phyloP scores from a whole-genome alignment of 2,888 invertebrate species.

The Nasonovia ribisnigri region DNA sequence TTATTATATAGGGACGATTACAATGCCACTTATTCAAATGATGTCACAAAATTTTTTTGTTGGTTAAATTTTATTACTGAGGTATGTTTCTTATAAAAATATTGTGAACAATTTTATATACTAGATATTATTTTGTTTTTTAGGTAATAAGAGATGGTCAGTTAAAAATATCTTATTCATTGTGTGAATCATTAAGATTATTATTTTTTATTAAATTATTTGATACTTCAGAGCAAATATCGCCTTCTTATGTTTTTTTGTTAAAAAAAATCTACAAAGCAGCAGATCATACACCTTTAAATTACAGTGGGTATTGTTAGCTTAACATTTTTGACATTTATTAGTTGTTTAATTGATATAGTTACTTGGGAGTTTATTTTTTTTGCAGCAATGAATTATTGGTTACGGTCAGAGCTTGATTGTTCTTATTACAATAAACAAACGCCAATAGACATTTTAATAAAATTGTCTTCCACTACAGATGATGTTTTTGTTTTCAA shows the following conservation, averaged over 20 bases:
- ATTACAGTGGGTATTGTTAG: slow-evolving; percentile 35
- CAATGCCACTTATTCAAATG: slow-evolving; percentile 57
- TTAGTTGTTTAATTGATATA: neutral
- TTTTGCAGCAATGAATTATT: slow-evolving; percentile 59
- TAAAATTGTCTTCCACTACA: slow-evolving; percentile 23
- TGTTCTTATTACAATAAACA: slow-evolving; percentile 27
- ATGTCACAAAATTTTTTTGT: slow-evolving; percentile 61
- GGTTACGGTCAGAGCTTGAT: slow-evolving; percentile 51
- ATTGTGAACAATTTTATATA: neutral
- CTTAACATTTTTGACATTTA: neutral
- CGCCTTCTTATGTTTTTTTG: slow-evolving; percentile 31
- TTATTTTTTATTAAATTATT: slow-evolving; percentile 50
- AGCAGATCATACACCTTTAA: slow-evolving; percentile 41
- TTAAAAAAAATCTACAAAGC: slow-evolving; percentile 53
- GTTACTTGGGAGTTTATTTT: neutral
- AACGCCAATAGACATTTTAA: slow-evolving; percentile 52
- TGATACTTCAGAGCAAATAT: slow-evolving; percentile 11
- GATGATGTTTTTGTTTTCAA: slow-evolving; percentile 50
- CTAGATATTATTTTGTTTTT: neutral
- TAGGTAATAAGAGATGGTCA: slow-evolving; percentile 44
- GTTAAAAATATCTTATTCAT: slow-evolving; percentile 46
- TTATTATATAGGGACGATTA: slow-evolving; percentile 41
- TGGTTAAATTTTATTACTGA: slow-evolving; percentile 54
- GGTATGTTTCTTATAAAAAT: slow-evolving; percentile 12
- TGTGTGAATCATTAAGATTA: slow-evolving; percentile 55